These are phyloP conservation scores for Mesitornis unicolor DNA, from an alignment of 2,113 vertebrate species.

Conservation along the genomic window DNA sequence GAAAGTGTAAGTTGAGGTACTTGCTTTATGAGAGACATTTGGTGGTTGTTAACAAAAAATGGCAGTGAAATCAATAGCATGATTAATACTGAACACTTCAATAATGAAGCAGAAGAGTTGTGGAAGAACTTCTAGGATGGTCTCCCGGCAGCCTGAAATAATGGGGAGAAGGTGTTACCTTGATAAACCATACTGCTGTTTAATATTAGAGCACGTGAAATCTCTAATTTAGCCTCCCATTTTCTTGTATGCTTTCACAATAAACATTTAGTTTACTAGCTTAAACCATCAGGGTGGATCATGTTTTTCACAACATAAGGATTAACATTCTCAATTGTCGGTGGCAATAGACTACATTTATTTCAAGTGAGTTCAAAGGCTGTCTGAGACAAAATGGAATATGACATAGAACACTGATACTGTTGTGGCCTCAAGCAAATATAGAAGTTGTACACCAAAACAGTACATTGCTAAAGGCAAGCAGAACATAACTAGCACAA, in stretches of 20 bases:
- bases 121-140: not conserved
- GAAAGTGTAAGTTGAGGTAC: not conserved
- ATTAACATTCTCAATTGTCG: not conserved
- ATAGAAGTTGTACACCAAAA: not conserved
- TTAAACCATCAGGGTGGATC: not conserved
- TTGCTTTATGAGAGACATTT: not conserved
- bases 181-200: not conserved
- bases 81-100: not conserved
- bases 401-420: slow-evolving; percentile 18
- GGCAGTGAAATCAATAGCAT: not conserved
- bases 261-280: not conserved
- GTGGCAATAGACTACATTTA: not conserved
- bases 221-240: not conserved
- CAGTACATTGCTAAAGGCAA: slow-evolving; percentile 8
- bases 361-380: not conserved
- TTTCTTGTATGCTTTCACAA: not conserved
- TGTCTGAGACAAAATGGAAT: not conserved
- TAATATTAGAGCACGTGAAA: not conserved
- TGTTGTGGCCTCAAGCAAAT: slow-evolving; percentile 44
- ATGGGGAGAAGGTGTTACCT: not conserved
- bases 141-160: not conserved
- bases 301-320: not conserved
- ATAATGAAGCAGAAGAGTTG: not conserved
- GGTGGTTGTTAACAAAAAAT: not conserved
- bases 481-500: not conserved